These are phyloP conservation scores for Picus viridis DNA, from an alignment of 2,797 vertebrate species.

Conservation along the genomic window DNA sequence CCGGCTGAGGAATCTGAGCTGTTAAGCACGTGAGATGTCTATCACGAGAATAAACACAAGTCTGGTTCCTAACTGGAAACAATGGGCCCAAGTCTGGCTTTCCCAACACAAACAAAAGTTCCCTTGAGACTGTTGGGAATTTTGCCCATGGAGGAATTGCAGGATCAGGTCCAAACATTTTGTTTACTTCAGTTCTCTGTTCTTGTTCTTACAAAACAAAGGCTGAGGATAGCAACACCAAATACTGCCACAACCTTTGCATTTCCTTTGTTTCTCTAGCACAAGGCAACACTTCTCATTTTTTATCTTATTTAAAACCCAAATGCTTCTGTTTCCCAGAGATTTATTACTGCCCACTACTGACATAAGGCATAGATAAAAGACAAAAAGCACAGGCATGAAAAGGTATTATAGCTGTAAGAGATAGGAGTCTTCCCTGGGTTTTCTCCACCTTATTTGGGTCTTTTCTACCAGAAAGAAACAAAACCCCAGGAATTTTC, in stretches of 20 bases:
- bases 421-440: not conserved
- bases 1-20: not conserved
- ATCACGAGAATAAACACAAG: conserved; percentile 44
- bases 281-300: conserved; percentile 16
- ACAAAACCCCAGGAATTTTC: not conserved
- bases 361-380: not conserved
- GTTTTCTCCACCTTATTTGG: not conserved
- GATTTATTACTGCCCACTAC: not conserved
- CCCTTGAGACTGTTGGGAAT: conserved; percentile 55
- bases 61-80: conserved; percentile 59
- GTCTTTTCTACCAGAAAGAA: conserved; percentile 21
- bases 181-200: conserved; percentile 64
- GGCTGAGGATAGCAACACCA: conserved; percentile 37
- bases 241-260: conserved; percentile 51
- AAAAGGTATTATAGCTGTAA: not conserved
- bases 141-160: conserved; percentile 59
- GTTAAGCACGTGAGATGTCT: not conserved
- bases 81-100: conserved; percentile 48
- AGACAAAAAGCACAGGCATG: not conserved
- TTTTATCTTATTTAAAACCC: conserved; percentile 19
- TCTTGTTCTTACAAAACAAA: conserved; percentile 66
- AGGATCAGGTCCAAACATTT: conserved; percentile 63
- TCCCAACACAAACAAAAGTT: conserved; percentile 62
- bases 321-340: not conserved
- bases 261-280: conserved; percentile 48